phyloP scores from a whole-genome alignment of 2,113 vertebrate species.

The Halcyon malimbica region DNA sequence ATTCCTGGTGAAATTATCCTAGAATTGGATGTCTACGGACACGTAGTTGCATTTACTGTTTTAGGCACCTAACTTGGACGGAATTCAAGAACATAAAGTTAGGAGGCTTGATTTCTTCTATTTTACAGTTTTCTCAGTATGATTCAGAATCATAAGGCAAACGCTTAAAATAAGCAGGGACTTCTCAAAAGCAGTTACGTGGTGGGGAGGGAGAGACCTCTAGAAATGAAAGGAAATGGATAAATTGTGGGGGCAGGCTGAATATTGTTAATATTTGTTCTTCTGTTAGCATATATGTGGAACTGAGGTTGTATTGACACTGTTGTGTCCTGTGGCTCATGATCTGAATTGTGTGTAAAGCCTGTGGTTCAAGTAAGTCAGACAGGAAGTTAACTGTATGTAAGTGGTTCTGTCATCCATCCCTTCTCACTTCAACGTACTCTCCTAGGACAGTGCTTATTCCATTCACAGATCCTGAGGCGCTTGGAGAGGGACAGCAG shows the following conservation, averaged over 20 bases:
- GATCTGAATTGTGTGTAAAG: background rate
- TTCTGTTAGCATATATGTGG: background rate
- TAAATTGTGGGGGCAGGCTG: background rate
- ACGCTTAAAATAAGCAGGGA: background rate
- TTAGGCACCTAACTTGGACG: background rate
- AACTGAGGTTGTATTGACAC: background rate
- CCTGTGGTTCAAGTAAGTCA: background rate
- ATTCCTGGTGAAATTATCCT: background rate
- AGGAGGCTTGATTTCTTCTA: background rate
- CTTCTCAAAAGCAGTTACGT: background rate
- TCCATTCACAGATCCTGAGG: background rate
- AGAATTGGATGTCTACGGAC: background rate
- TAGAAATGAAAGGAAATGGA: background rate
- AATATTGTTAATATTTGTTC: background rate
- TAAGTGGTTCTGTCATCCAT: background rate
- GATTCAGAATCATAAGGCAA: slow-evolving; percentile 38
- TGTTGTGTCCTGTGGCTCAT: background rate
- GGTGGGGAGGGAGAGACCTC: background rate
- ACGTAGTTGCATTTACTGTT: background rate
- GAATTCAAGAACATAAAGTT: background rate
- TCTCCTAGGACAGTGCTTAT: background rate
- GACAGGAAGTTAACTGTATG: background rate
- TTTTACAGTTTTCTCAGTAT: background rate
- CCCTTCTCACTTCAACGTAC: background rate
- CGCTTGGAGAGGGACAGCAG: background rate